Conservation (phyloP, 2,113 vertebrate species). For the Boulengerochromis microlepis region DNA sequence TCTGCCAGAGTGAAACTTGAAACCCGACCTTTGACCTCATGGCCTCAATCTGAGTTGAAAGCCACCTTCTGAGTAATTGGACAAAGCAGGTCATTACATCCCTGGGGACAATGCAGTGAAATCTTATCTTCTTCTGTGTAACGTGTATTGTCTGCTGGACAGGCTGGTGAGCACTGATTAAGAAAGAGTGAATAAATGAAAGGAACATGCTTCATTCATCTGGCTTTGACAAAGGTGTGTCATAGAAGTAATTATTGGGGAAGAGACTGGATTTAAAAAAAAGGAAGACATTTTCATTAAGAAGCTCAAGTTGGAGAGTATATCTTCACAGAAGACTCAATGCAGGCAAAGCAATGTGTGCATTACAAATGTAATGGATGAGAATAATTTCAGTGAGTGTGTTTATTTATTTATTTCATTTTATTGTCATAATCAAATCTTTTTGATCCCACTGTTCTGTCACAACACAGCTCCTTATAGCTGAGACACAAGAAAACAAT, state of each 20-base stretch:
- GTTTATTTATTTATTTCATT: neutral
- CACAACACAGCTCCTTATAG: neutral
- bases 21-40: constrained; percentile 35
- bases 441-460: neutral
- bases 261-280: neutral
- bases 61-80: constrained; percentile 19
- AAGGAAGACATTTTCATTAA: neutral
- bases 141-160: neutral
- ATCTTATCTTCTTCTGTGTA: constrained; percentile 2
- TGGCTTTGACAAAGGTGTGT: constrained; percentile 7
- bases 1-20: neutral
- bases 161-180: constrained; percentile 9
- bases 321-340: neutral
- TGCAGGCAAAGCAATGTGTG: neutral
- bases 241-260: neutral
- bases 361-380: neutral
- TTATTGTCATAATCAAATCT: neutral
- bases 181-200: constrained; percentile 6
- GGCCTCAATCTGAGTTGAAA: constrained; percentile 26
- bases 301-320: neutral
- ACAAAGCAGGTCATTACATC: constrained; percentile 32
- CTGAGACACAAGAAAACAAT: neutral
- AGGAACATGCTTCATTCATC: neutral
- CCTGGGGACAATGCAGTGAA: neutral
- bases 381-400: neutral